A percentile compares a stretch with the other conserved stretches of the same genome.
phyloP scores from a whole-genome alignment of 2,888 invertebrate genomes.

The Ochropacha duplaris region DNA sequence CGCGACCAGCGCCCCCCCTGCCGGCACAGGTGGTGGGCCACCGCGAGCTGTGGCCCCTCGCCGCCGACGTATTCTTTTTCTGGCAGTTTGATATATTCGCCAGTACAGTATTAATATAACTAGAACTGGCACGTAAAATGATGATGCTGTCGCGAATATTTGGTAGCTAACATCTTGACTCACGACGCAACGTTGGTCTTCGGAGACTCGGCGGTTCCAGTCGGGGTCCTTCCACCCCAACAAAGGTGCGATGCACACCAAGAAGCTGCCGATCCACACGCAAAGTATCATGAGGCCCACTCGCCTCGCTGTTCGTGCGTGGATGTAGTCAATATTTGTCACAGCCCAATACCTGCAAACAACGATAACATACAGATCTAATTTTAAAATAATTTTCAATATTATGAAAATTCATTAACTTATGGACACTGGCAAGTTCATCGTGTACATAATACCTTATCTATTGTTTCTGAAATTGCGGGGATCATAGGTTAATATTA shows the following conservation, averaged over 20 bases:
- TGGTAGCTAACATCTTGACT: constrained; percentile 93
- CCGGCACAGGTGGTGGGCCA: constrained; percentile 75
- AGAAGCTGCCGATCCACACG: constrained; percentile 92
- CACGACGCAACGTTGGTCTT: constrained; percentile 88
- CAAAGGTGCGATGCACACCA: constrained; percentile 94
- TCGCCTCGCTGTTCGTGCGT: constrained; percentile 89
- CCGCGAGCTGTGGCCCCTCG: constrained; percentile 83
- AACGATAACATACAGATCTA: constrained; percentile 11
- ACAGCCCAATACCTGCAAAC: constrained; percentile 92
- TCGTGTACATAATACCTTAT: neutral
- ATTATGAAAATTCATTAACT: neutral
- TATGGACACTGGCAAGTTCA: too few relatives aligned
- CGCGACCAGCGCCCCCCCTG: constrained; percentile 84
- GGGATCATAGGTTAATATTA: too few relatives aligned
- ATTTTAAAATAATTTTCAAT: too few relatives aligned
- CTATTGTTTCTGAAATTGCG: neutral
- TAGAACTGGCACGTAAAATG: constrained; percentile 94
- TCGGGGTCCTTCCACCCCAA: constrained; percentile 90
- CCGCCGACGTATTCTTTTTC: constrained; percentile 90
- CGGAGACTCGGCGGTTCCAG: constrained; percentile 81
- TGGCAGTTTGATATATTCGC: constrained; percentile 94
- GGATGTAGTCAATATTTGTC: constrained; percentile 94
- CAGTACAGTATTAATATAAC: constrained; percentile 95
- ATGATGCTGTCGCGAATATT: constrained; percentile 94
- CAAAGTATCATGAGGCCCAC: constrained; percentile 91